Base-by-base conservation (phyloP, 37 sponge, comb jelly and placozoan genomes). In the Theonella swinhoei region DNA sequence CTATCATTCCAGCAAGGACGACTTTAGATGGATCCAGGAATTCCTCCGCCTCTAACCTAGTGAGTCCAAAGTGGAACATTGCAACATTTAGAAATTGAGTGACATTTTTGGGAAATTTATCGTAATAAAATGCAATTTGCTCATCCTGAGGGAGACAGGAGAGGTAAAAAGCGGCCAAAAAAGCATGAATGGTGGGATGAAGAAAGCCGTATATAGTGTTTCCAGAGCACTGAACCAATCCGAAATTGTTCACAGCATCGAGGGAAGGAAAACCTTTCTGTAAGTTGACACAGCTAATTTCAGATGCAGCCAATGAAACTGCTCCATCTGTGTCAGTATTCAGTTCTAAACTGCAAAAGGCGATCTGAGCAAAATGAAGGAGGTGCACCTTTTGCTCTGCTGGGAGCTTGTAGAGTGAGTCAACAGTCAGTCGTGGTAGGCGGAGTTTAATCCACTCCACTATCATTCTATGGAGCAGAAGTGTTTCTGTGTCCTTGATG, bases 161-260 rank as follows among this genome's bases (percentile, higher is more conserved):
- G 0, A 78, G 2, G 60, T 25, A 22, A 64, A 78, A 78, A 3
- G 38, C 78, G 24, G 66, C 63, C 39, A 78, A 36, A 36, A 78
- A 78, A 14, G 62, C 66, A 7, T 58, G 66, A 20, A 78, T 64
- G 5, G 8, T 3, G 1, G 64, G 64, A 20, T 25, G 29, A 14
- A 39, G 14, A 61, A 78, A 78, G 29, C 78, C 26, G 62, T 23
- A 64, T 63, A 28, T n/a, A 24, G 54, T 47, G 54, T 47, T 47
- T 7, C 54, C 54, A 17, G 7, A 17, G 14, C 11, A 47, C 20
- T 64, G 62, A 64, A 78, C 25, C 0, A 78, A 1, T 22, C 63
- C 66, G 17, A 64, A 61, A 14, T 28, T 78, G 14, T 78, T 14
- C 1, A 78, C 37, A 3, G 62, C 63, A 23, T 78, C 63, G 0